phyloP scores from a whole-genome alignment of 2,888 invertebrate genomes.

The Agonopterix alstromeriana region DNA sequence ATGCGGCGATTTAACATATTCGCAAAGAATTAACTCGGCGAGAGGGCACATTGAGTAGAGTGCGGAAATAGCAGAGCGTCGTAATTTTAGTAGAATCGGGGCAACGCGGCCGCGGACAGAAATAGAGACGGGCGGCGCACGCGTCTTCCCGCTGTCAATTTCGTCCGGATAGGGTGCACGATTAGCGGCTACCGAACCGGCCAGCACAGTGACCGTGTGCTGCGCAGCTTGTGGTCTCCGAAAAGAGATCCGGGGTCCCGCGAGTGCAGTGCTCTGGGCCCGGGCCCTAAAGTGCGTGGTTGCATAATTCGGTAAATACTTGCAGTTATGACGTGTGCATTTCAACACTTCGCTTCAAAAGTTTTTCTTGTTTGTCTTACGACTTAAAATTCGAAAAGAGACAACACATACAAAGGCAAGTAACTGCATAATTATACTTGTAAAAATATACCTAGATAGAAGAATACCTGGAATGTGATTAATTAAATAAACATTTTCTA shows the following conservation, averaged over 20 bases:
- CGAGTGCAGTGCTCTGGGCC: slow-evolving; percentile 35
- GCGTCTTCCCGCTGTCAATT: slow-evolving; percentile 69
- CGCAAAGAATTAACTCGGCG: slow-evolving; percentile 40
- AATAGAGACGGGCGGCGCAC: slow-evolving; percentile 66
- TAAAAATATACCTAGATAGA: no score
- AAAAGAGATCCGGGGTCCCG: slow-evolving; percentile 14
- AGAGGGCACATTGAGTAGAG: slow-evolving; percentile 56
- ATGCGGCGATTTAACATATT: slow-evolving; percentile 14
- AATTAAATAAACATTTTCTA: no score
- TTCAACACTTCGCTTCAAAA: slow-evolving; percentile 15
- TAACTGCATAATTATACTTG: background rate
- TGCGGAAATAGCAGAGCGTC: slow-evolving; percentile 73
- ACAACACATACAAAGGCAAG: slow-evolving; percentile 2
- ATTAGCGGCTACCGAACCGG: slow-evolving; percentile 43
- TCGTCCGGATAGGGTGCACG: slow-evolving; percentile 69
- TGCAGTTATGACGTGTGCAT: slow-evolving; percentile 25
- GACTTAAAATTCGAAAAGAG: slow-evolving; percentile 2
- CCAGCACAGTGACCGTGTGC: slow-evolving; percentile 15
- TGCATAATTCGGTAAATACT: slow-evolving; percentile 35
- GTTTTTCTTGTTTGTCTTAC: slow-evolving; percentile 21
- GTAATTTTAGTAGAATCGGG: slow-evolving; percentile 76
- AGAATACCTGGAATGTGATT: no score
- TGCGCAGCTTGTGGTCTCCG: slow-evolving; percentile 7
- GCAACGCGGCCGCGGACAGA: slow-evolving; percentile 72
- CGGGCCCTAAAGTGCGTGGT: slow-evolving; percentile 21